Conservation (phyloP, 2,888 invertebrate genomes). For the Tetanocera ferruginea region DNA sequence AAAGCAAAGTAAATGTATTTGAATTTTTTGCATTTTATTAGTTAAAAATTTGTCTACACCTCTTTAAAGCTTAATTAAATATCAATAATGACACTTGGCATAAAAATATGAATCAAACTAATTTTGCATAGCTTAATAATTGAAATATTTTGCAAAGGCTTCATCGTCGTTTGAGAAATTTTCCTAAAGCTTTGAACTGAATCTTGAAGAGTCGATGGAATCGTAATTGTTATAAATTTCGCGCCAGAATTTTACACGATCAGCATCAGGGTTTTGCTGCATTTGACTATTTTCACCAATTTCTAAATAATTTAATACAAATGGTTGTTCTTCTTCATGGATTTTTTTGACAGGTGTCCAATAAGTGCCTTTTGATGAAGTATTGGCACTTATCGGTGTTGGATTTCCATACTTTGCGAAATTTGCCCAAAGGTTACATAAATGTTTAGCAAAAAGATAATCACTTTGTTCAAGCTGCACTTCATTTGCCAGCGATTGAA, state of each 20-base stretch:
- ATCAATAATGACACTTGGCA: too few species aligned
- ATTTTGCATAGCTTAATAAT: too few species aligned
- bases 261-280: slow-evolving; percentile 60
- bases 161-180: too few species aligned
- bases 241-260: slow-evolving; percentile 65
- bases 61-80: too few species aligned
- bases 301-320: slow-evolving; percentile 60
- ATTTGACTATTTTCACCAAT: slow-evolving; percentile 59
- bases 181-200: slow-evolving; percentile 55
- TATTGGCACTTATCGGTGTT: slow-evolving; percentile 53
- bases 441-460: slow-evolving; percentile 66
- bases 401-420: slow-evolving; percentile 74
- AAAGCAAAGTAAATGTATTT: too few species aligned
- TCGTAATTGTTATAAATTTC: slow-evolving; percentile 62
- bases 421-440: slow-evolving; percentile 76
- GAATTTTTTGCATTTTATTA: too few species aligned
- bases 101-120: too few species aligned
- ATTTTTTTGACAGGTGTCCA: slow-evolving; percentile 59
- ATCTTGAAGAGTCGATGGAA: slow-evolving; percentile 46
- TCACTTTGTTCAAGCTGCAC: slow-evolving; percentile 50
- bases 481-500: slow-evolving; percentile 65
- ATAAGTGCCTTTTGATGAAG: slow-evolving; percentile 43
- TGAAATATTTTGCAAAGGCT: too few species aligned
- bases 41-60: too few species aligned
- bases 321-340: slow-evolving; percentile 38